Evolutionary conservation across 2,888 invertebrate species (phyloP).

Genomic region (Campoplex capitator): DNA sequence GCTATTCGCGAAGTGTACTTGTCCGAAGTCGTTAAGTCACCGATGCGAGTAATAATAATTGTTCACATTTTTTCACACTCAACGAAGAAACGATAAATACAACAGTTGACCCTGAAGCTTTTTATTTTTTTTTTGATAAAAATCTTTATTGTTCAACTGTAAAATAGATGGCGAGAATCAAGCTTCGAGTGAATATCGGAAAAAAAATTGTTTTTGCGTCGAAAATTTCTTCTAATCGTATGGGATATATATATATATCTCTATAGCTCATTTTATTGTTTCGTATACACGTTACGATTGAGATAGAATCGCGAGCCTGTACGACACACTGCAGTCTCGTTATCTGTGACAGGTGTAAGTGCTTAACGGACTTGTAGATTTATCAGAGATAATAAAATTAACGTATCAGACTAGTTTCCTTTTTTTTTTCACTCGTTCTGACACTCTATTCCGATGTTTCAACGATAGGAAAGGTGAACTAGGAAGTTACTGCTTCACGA

Average conservation of each 20-base stretch:
- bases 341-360: conserved; percentile 68
- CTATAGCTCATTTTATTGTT: neutral
- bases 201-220: neutral
- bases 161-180: too few relatives aligned
- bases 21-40: neutral
- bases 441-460: conserved; percentile 16
- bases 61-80: neutral
- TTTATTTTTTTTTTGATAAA: too few relatives aligned
- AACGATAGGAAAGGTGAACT: neutral
- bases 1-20: neutral
- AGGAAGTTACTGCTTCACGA: neutral
- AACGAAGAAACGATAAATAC: too few relatives aligned
- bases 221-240: conserved; percentile 1
- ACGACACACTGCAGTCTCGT: conserved; percentile 50
- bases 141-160: too few relatives aligned
- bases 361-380: conserved; percentile 58
- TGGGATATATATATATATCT: neutral
- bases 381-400: conserved; percentile 65
- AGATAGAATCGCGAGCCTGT: conserved; percentile 31
- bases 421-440: neutral
- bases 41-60: neutral
- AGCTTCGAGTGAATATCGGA: too few relatives aligned
- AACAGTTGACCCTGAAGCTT: too few relatives aligned
- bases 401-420: conserved; percentile 23
- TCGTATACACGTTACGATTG: neutral